Evolutionary conservation across 1,140 invertebrate genomes (phyloP), one percentile per base, ranked within the genome.

Genomic region (Nylanderia fulva): DNA sequence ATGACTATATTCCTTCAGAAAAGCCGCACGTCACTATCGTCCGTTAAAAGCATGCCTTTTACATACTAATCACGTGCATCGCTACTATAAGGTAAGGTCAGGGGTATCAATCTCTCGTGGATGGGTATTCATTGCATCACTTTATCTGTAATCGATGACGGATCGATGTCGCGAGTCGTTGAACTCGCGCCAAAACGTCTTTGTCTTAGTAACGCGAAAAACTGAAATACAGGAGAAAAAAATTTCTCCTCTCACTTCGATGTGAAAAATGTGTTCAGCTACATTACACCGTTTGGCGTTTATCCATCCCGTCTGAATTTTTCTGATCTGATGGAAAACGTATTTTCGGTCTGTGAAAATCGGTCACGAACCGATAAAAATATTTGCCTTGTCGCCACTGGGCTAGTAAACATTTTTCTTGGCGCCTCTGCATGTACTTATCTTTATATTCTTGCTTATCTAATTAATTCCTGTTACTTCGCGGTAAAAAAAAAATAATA

Each of bases 341-440:
- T 77, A 77, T 77, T 77, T 77, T 77, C 5, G n/a, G n/a, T 77
- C 60, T 13, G 8, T 77, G 60, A 77, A 77, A 77, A 52, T 77
- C 13, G n/a, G 18, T 33, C 36, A 13, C n/a, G n/a, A 29, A 48
- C 2, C 58, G 58, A 64, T 60, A 52, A 42, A 33, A 77, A 48
- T 64, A 42, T 52, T 77, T 52, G 75, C 27, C 29, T 36, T 77
- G 36, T 11, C n/a, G 18, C 8, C 60, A 11, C 11, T 77, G 29
- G 9, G n/a, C 13, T 18, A 36, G 13, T 11, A 66, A 66, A 66
- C 24, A 77, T 77, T 66, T 52, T 52, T 52, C 42, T 9, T 36
- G 29, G n/a, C 13, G n/a, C 13, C 15, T 39, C 42, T 66, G 45
- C 18, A 15, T 6, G 45, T 5, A 1, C 3, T n/a, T 66, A 77